These are phyloP conservation scores for Lysiphlebus fabarum DNA, from an alignment of 1,140 invertebrate species.

Conservation along the genomic window DNA sequence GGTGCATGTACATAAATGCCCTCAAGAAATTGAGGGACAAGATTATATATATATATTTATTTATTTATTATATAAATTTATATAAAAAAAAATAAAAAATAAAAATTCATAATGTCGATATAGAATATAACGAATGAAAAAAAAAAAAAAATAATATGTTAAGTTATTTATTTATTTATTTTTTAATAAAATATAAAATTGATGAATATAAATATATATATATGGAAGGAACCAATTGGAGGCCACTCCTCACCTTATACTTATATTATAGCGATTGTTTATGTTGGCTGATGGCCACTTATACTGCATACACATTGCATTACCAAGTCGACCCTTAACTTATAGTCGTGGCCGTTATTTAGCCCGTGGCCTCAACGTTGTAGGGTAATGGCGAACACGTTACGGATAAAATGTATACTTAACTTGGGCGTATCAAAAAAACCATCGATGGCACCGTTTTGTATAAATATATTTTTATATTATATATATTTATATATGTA, in stretches of 20 bases:
- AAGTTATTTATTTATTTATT: too few relatives aligned
- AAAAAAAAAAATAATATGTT: constrained; percentile 2
- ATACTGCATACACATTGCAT: constrained; percentile 52
- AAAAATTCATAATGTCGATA: not conserved
- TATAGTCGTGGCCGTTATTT: constrained; percentile 40
- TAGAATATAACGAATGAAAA: constrained; percentile 11
- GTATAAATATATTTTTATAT: not conserved
- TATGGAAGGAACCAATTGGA: constrained; percentile 14
- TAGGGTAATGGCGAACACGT: constrained; percentile 57
- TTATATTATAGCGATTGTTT: constrained; percentile 56
- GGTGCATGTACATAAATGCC: constrained; percentile 10
- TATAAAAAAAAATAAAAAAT: too few relatives aligned
- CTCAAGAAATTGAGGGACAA: constrained; percentile 10
- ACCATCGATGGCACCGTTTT: constrained; percentile 43
- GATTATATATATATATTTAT: too few relatives aligned
- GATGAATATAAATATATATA: constrained; percentile 19
- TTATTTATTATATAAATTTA: too few relatives aligned
- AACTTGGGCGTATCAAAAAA: constrained; percentile 30
- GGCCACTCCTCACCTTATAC: constrained; percentile 50
- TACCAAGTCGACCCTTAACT: constrained; percentile 29
- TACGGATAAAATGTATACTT: constrained; percentile 58
- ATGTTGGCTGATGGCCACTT: constrained; percentile 58
- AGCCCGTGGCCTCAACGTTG: constrained; percentile 46
- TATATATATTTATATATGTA: too few relatives aligned
- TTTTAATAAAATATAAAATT: constrained; percentile 5